A percentile compares a stretch with the other conserved stretches of the same genome.
Conservation (phyloP, 2,797 vertebrate genomes). For the Rhinella marina region DNA sequence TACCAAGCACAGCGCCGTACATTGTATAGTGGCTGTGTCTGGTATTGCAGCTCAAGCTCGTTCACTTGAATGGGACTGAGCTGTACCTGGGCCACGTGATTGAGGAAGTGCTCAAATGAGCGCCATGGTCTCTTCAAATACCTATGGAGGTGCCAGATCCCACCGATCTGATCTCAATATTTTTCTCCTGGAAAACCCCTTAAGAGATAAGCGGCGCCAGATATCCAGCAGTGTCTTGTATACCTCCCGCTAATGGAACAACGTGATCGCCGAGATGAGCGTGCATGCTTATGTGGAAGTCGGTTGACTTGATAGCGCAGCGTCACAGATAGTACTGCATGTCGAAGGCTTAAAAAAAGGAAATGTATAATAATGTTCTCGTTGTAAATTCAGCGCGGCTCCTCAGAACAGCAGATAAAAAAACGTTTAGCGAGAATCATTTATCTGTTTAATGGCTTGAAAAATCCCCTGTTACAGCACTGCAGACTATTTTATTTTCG, state of each 20-base stretch:
- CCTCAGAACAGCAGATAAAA: conserved; percentile 26
- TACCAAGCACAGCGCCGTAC: too few relatives aligned
- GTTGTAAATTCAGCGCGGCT: conserved; percentile 8
- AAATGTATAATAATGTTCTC: background rate
- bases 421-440: conserved; percentile 22
- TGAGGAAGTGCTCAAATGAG: too few relatives aligned
- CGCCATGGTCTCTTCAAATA: too few relatives aligned
- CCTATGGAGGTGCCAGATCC: too few relatives aligned
- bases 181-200: too few relatives aligned
- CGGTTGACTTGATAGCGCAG: background rate
- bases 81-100: too few relatives aligned
- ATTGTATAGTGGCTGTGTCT: too few relatives aligned
- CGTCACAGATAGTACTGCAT: background rate
- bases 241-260: background rate
- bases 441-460: conserved; percentile 41
- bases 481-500: conserved; percentile 35
- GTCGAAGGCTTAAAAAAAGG: background rate
- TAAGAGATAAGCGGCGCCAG: background rate
- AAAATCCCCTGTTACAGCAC: conserved; percentile 45
- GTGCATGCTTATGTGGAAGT: background rate
- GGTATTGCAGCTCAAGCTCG: too few relatives aligned
- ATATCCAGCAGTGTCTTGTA: background rate
- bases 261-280: background rate
- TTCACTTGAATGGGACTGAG: too few relatives aligned
- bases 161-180: too few relatives aligned